Percentiles rank a stretch among this genome's conserved stretches.
These are phyloP conservation scores for Sepioteuthis lessoniana DNA, from an alignment of 2,888 invertebrate genomes.

Conservation along the genomic window DNA sequence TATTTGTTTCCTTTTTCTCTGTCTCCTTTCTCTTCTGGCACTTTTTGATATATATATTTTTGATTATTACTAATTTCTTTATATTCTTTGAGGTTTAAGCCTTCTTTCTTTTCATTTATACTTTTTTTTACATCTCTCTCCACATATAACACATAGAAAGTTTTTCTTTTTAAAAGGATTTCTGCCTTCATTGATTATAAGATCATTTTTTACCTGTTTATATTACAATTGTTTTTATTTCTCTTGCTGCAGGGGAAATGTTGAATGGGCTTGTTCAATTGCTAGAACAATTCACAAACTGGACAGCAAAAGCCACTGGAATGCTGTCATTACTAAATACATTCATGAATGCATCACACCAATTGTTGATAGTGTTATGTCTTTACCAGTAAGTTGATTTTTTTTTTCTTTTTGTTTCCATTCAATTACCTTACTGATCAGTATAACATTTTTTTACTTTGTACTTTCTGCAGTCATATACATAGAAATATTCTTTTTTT, in stretches of 20 bases:
- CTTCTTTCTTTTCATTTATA: no score
- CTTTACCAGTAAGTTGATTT: neutral
- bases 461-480: no score
- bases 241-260: slow-evolving; percentile 63
- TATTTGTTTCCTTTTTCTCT: no score
- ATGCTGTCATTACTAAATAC: slow-evolving; percentile 65
- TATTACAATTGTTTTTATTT: neutral
- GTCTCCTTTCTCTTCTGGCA: no score
- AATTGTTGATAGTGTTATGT: slow-evolving; percentile 49
- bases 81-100: no score
- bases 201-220: no score
- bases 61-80: no score
- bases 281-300: slow-evolving; percentile 70
- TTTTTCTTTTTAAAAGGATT: neutral
- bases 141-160: neutral
- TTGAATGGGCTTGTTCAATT: slow-evolving; percentile 73
- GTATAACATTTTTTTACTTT: no score
- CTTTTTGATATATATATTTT: no score
- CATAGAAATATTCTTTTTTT: no score
- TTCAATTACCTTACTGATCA: neutral
- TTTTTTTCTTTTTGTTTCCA: neutral
- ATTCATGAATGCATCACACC: slow-evolving; percentile 64
- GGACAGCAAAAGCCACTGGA: slow-evolving; percentile 66
- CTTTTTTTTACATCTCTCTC: neutral
- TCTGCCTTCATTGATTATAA: neutral